Conservation (phyloP, 2,113 vertebrate genomes). For the Clarias batrachus region DNA sequence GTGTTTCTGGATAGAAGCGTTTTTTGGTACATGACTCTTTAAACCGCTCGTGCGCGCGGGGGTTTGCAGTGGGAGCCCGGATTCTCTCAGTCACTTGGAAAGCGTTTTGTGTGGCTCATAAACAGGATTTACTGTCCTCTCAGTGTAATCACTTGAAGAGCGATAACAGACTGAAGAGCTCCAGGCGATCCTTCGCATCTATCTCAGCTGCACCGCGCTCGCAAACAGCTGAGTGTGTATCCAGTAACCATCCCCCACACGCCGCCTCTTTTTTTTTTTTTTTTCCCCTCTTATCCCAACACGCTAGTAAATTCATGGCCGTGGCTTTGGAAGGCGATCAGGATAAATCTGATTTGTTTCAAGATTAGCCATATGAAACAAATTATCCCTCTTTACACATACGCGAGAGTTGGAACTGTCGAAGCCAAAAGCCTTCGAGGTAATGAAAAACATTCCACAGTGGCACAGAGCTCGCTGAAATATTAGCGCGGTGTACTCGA, state of each 20-base stretch:
- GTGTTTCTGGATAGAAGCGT: constrained; percentile 43
- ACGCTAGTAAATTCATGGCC: constrained; percentile 74
- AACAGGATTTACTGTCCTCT: constrained; percentile 56
- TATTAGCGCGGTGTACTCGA: constrained; percentile 21
- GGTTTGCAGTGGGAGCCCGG: constrained; percentile 60
- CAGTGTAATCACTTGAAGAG: constrained; percentile 63
- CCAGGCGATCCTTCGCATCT: constrained; percentile 53
- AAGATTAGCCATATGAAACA: constrained; percentile 51
- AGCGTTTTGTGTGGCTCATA: constrained; percentile 63
- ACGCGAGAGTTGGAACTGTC: constrained; percentile 33
- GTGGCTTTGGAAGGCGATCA: constrained; percentile 61
- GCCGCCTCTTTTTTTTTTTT: constrained; percentile 28
- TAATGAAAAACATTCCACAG: constrained; percentile 35
- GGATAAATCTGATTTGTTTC: constrained; percentile 46
- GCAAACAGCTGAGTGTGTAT: constrained; percentile 69
- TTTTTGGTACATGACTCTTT: constrained; percentile 65
- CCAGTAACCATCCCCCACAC: constrained; percentile 47
- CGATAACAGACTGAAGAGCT: constrained; percentile 58
- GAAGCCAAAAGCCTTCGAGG: constrained; percentile 23
- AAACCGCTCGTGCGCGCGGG: constrained; percentile 61
- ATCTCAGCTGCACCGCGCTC: constrained; percentile 68
- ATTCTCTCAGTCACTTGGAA: constrained; percentile 60
- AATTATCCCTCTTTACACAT: constrained; percentile 49
- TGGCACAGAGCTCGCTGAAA: constrained; percentile 30
- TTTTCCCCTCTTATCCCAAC: constrained; percentile 45